A percentile compares a stretch with the other conserved stretches of the same genome.
Conservation (phyloP, 2,797 vertebrate genomes). For the Diplodus puntazzo region DNA sequence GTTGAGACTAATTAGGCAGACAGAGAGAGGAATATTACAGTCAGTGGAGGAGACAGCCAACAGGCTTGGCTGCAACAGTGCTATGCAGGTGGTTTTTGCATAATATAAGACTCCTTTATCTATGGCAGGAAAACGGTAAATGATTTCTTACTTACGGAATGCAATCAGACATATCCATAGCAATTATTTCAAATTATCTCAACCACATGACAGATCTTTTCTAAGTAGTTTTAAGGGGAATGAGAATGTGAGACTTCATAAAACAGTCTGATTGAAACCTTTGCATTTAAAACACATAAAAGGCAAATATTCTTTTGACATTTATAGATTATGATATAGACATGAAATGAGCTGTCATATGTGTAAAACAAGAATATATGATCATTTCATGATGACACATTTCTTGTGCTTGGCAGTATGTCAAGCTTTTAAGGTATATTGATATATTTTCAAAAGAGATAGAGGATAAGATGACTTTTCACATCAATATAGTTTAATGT, state of each 20-base stretch:
- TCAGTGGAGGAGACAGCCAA: slow-evolving; percentile 20
- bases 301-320: background rate
- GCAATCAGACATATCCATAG: slow-evolving; percentile 15
- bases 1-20: slow-evolving; percentile 52
- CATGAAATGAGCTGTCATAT: background rate
- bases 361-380: background rate
- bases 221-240: background rate
- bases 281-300: background rate
- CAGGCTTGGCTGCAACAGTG: slow-evolving; percentile 25
- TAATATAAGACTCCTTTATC: slow-evolving; percentile 6
- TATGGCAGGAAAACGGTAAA: background rate
- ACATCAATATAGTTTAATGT: too few species aligned
- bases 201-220: background rate
- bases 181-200: background rate
- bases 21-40: slow-evolving; percentile 26
- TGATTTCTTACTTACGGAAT: slow-evolving; percentile 8
- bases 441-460: too few species aligned
- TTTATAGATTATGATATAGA: background rate
- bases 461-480: too few species aligned
- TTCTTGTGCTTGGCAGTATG: too few species aligned
- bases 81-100: slow-evolving; percentile 31
- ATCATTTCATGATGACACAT: background rate
- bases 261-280: background rate
- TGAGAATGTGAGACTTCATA: background rate
- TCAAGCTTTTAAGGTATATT: too few species aligned